A percentile compares a stretch with the other conserved stretches of the same genome.
These are phyloP conservation scores for Rhagophthalmus giganteus DNA, from an alignment of 2,888 invertebrate genomes.

Conservation along the genomic window DNA sequence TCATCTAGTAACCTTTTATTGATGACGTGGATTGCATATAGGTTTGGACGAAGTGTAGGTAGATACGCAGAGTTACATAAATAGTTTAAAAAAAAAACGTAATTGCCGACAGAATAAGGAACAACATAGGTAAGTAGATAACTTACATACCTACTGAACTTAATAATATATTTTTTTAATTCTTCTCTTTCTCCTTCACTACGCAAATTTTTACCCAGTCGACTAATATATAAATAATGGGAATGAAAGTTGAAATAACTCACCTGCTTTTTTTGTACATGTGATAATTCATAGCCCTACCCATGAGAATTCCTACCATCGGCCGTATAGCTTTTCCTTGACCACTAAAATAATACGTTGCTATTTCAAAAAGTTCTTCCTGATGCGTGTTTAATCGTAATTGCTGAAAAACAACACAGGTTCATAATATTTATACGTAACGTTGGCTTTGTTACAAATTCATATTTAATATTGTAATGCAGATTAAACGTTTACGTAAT, in stretches of 20 bases:
- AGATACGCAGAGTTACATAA: too few relatives aligned
- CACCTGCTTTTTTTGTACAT: slow-evolving; percentile 83
- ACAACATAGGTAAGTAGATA: too few relatives aligned
- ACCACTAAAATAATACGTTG: slow-evolving; percentile 97
- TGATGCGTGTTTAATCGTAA: slow-evolving; percentile 78
- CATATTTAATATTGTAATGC: neutral
- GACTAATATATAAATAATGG: neutral
- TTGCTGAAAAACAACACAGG: slow-evolving; percentile 69
- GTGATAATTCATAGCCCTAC: slow-evolving; percentile 90
- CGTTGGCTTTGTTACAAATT: too few relatives aligned
- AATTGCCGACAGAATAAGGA: too few relatives aligned
- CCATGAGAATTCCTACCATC: slow-evolving; percentile 92
- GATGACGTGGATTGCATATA: too few relatives aligned
- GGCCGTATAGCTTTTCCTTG: slow-evolving; percentile 97
- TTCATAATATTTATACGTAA: too few relatives aligned
- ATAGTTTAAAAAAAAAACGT: too few relatives aligned
- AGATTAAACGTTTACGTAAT: neutral
- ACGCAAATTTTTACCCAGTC: neutral
- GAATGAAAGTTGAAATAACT: slow-evolving; percentile 42
- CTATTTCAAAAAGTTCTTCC: slow-evolving; percentile 85
- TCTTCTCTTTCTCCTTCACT: too few relatives aligned
- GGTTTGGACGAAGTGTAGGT: too few relatives aligned
- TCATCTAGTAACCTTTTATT: too few relatives aligned
- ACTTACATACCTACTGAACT: too few relatives aligned
- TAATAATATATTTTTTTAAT: too few relatives aligned